Evolutionary conservation across 2,888 invertebrate species (phyloP), one percentile per base, ranked within the genome.

Genomic region (Allolobophora icterica): DNA sequence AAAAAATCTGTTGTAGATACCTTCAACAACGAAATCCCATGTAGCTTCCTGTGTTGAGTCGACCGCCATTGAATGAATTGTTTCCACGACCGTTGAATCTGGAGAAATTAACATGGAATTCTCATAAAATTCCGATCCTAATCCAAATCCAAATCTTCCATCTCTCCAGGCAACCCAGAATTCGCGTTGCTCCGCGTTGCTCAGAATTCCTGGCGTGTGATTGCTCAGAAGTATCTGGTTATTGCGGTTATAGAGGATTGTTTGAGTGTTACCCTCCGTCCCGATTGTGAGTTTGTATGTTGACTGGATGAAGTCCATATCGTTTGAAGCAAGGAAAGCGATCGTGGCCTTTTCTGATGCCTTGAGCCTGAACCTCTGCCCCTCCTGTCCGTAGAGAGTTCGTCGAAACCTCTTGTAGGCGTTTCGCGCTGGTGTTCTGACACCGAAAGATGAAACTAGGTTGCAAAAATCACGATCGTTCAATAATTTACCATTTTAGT

Each of bases 61-160:
- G n/a, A 71, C 11, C 0, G 71, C 71, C 71, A 71, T 71, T n/a
- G 71, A 30, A 71, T 71, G 71, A 11, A 71, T 8, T 71, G 0
- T 71, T n/a, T 71, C 71, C 0, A 71, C 71, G 8, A n/a, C 71
- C n/a, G n/a, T n/a, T 71, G 71, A 30, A 30, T n/a, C n/a, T 17
- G 13, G 71, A 71, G n/a, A 5, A 8, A n/a, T n/a, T n/a, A 71
- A 13, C n/a, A 0, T 8, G 71, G n/a, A 71, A 71, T n/a, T 71
- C 71, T 71, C n/a, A 71, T 71, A 71, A 71, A 71, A 71, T 13
- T n/a, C n/a, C n/a, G 71, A 71, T n/a, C 71, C 71, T n/a, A 71
- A 71, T n/a, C 71, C 71, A n/a, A 71, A 71, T 71, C 8, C 71
- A 71, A 71, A 71, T 71, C 30, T 30, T 71, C 71, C 71, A n/a